phyloP scores from a whole-genome alignment of 2,888 invertebrate genomes.

The Vannuccia rotundouncinata region DNA sequence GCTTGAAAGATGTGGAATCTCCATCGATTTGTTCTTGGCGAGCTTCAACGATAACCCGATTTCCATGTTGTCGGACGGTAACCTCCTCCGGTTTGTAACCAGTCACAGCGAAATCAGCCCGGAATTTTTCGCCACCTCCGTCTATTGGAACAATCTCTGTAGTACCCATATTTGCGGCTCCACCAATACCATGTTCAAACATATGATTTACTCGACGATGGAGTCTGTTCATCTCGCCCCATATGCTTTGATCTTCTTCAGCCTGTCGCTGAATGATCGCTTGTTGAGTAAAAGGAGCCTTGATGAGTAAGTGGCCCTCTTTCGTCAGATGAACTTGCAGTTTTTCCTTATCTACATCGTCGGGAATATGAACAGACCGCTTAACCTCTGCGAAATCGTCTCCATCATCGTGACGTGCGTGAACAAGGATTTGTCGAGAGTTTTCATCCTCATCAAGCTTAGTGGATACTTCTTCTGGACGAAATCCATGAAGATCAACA shows the following conservation, averaged over 20 bases:
- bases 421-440: neutral
- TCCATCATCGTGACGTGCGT: neutral
- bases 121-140: neutral
- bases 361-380: slow-evolving; percentile 1
- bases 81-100: slow-evolving; percentile 6
- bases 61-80: neutral
- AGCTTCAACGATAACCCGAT: slow-evolving; percentile 7
- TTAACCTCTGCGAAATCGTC: slow-evolving; percentile 17
- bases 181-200: neutral
- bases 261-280: neutral
- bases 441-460: neutral
- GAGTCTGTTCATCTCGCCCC: neutral
- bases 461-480: slow-evolving; percentile 5
- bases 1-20: neutral
- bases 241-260: neutral
- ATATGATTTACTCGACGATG: neutral
- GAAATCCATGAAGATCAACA: neutral
- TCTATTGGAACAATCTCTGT: neutral
- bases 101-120: neutral
- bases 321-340: neutral
- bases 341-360: neutral
- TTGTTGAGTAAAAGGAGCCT: neutral
- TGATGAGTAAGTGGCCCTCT: neutral
- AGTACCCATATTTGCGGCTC: neutral
- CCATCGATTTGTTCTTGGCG: neutral